Evolutionary conservation across 2,113 vertebrate genomes (phyloP).

Genomic region (Seriola dumerili): DNA sequence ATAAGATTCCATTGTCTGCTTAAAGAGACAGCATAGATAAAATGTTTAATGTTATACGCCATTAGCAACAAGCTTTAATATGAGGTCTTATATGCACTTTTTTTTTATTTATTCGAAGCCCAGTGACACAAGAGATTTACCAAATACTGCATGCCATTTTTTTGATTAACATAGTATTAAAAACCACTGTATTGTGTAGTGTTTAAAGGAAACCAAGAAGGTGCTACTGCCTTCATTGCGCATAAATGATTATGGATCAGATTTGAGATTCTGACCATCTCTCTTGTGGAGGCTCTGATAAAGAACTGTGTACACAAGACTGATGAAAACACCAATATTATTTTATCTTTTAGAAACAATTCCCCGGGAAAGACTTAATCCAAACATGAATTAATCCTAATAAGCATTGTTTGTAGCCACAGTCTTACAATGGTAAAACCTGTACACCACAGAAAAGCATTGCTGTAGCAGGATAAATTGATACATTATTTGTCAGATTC

Average conservation of each 20-base stretch:
- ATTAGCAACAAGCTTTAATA: no score
- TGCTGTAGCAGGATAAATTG: background rate
- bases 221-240: no score
- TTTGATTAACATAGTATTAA: no score
- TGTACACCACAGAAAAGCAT: background rate
- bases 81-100: no score
- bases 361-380: background rate
- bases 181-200: no score
- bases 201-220: background rate
- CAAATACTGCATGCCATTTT: no score
- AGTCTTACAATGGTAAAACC: rapidly evolving
- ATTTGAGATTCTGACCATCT: no score
- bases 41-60: background rate
- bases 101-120: no score
- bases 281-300: background rate
- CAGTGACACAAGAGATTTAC: no score
- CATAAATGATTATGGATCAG: no score
- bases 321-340: background rate
- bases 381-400: background rate
- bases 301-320: background rate
- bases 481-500: background rate
- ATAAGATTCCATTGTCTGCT: no score
- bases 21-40: background rate
- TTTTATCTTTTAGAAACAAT: background rate
- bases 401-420: background rate